Percentiles rank a stretch among this genome's conserved stretches.
Evolutionary conservation across 2,888 invertebrate species (phyloP).

Genomic region (Drosophila demipolita): DNA sequence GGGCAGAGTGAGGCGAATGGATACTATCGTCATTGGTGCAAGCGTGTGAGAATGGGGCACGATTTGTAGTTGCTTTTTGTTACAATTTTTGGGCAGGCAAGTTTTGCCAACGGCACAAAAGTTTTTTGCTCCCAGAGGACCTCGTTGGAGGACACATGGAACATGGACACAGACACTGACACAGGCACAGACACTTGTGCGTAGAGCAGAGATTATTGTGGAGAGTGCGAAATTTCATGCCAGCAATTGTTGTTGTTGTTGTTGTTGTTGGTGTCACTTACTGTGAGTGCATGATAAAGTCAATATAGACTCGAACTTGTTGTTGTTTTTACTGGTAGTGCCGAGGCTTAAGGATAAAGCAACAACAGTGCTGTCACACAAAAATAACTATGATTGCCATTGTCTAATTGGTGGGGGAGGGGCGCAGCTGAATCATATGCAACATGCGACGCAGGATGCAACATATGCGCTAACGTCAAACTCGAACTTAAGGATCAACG

Average conservation of each 20-base stretch:
- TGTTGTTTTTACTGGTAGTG: neutral
- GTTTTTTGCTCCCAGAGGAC: conserved; percentile 72
- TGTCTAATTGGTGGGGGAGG: conserved; percentile 57
- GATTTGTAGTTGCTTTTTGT: conserved; percentile 77
- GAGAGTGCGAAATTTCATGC: conserved; percentile 78
- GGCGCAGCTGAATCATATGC: conserved; percentile 59
- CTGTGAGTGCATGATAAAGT: conserved; percentile 52
- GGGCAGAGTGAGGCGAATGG: neutral
- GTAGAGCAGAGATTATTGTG: conserved; percentile 63
- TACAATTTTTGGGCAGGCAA: conserved; percentile 63
- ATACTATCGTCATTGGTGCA: conserved; percentile 34
- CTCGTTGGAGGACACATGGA: conserved; percentile 13
- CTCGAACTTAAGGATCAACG: conserved; percentile 66
- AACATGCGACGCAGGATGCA: conserved; percentile 55
- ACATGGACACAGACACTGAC: conserved; percentile 9
- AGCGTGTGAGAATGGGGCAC: conserved; percentile 31
- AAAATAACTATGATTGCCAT: conserved; percentile 36
- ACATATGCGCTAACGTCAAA: conserved; percentile 70
- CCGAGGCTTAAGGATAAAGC: neutral
- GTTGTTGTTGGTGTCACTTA: conserved; percentile 61
- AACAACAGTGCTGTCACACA: conserved; percentile 12
- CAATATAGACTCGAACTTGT: conserved; percentile 42
- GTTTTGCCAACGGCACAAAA: conserved; percentile 60
- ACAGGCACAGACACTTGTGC: conserved; percentile 34
- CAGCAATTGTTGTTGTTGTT: conserved; percentile 42